Evolutionary conservation across 1,140 invertebrate species (phyloP), one percentile per base, ranked within the genome.

Genomic region (Hylaeus volcanicus): DNA sequence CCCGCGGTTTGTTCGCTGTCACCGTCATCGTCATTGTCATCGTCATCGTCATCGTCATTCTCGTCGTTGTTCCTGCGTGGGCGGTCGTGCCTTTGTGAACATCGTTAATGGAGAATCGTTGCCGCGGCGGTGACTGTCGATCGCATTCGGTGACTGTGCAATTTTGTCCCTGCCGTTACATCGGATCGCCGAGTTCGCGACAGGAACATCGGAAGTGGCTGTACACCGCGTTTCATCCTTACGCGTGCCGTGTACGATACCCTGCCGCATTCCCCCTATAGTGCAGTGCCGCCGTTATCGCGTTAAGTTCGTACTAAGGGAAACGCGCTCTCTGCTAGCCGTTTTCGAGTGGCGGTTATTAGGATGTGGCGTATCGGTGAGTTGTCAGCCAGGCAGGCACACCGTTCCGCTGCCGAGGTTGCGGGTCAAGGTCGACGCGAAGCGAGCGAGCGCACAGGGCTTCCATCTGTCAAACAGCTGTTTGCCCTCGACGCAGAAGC

Each of bases 401-500:
- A 66, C 77, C 82, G 82, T 81, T 82, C 55, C 71, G 60, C 84
- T 74, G 45, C 66, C 81, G 91, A 89, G 91, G 91, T 92, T 91
- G 89, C 88, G 89, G 92, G 92, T 93, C 91, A 93, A 93, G 93
- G 93, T 93, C 91, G 90, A 71, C 77, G 84, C 84, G 74, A 81
- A 60, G 56, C 69, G 74, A 79, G 77, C 61, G 74, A 76, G 61
- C 66, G 73, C 85, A 78, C 86, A 86, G 87, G 85, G 88, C 86
- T 88, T 89, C 89, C 90, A 90, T 91, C 91, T 92, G 89, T 92
- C 91, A 92, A 93, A 93, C 92, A 93, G 92, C 92, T 93, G 92
- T 93, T 93, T 90, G 88, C 87, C 69, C 90, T 88, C 87, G 64
- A 87, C 85, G 79, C 84, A 60, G 78, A 68, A 74, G 51, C 66